Percentiles rank a stretch among this genome's conserved stretches.
phyloP scores from a whole-genome alignment of 2,888 invertebrate genomes.

The Drosophila anomelani region DNA sequence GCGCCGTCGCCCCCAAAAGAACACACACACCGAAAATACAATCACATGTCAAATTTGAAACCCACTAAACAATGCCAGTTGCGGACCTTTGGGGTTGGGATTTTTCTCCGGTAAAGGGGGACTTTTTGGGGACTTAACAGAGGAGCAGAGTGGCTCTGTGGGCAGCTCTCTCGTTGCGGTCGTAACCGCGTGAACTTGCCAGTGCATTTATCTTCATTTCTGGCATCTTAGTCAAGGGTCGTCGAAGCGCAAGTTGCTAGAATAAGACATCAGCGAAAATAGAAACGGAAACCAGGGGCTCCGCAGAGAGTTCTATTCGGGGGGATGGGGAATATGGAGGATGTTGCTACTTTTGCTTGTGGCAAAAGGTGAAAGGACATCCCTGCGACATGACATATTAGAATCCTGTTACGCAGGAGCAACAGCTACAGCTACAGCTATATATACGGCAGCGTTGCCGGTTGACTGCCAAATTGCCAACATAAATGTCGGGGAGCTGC shows the following conservation, averaged over 20 bases:
- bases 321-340: slow-evolving; percentile 3
- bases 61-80: slow-evolving; percentile 61
- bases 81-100: slow-evolving; percentile 30
- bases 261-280: slow-evolving; percentile 69
- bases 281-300: slow-evolving; percentile 54
- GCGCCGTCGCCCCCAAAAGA: slow-evolving; percentile 1
- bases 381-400: slow-evolving; percentile 78
- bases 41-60: slow-evolving; percentile 82
- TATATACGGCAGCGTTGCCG: slow-evolving; percentile 49
- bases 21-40: slow-evolving; percentile 65
- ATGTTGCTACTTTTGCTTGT: slow-evolving; percentile 15
- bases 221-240: slow-evolving; percentile 56
- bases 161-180: slow-evolving; percentile 66
- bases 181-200: slow-evolving; percentile 71
- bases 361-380: slow-evolving; percentile 72
- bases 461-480: slow-evolving; percentile 80
- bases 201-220: slow-evolving; percentile 82
- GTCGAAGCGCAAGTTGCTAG: slow-evolving; percentile 45
- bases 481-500: slow-evolving; percentile 79
- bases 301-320: slow-evolving; percentile 7
- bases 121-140: slow-evolving; percentile 6
- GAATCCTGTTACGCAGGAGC: slow-evolving; percentile 74
- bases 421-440: slow-evolving; percentile 29
- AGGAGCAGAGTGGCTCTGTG: slow-evolving; percentile 49
- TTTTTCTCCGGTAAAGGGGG: slow-evolving; percentile 7